Conservation (phyloP, 2,797 vertebrate species). For the Zenarchopterus dispar region DNA sequence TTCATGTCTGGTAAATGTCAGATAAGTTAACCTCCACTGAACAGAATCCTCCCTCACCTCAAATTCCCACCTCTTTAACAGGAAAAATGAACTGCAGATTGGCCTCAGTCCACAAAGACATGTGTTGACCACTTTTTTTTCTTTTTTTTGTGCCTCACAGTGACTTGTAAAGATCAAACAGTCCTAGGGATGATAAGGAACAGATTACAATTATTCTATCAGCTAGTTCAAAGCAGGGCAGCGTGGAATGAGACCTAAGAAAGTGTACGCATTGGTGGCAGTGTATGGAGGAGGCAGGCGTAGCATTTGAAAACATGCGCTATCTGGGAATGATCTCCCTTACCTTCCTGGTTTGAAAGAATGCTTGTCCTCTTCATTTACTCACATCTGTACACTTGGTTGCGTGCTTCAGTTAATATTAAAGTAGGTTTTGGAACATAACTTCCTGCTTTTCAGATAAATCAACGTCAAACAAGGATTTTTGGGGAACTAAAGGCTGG, state of each 20-base stretch:
- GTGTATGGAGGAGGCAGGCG: conserved; percentile 62
- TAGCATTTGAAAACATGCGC: conserved; percentile 75
- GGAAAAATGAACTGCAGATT: conserved; percentile 33
- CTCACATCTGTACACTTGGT: conserved; percentile 82
- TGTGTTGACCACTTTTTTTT: conserved; percentile 60
- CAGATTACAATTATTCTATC: conserved; percentile 80
- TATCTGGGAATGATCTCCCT: conserved; percentile 71
- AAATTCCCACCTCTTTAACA: conserved; percentile 49
- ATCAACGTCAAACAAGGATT: conserved; percentile 67
- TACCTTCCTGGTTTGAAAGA: conserved; percentile 81
- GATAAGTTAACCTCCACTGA: conserved; percentile 36
- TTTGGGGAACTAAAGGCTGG: conserved; percentile 37
- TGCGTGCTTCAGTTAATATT: conserved; percentile 82
- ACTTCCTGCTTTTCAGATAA: conserved; percentile 76
- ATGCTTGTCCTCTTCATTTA: conserved; percentile 70
- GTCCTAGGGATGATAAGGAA: conserved; percentile 62
- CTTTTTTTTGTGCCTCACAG: conserved; percentile 58
- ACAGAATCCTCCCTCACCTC: conserved; percentile 49
- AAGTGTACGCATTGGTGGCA: conserved; percentile 73
- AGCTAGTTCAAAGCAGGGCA: conserved; percentile 77
- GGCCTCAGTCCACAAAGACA: conserved; percentile 37
- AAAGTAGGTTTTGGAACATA: conserved; percentile 78
- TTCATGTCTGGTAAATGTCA: conserved; percentile 47
- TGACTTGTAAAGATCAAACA: conserved; percentile 81
- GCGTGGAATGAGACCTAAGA: conserved; percentile 63